Evolutionary conservation across 2,113 vertebrate genomes (phyloP).

Genomic region (Verasper variegatus): DNA sequence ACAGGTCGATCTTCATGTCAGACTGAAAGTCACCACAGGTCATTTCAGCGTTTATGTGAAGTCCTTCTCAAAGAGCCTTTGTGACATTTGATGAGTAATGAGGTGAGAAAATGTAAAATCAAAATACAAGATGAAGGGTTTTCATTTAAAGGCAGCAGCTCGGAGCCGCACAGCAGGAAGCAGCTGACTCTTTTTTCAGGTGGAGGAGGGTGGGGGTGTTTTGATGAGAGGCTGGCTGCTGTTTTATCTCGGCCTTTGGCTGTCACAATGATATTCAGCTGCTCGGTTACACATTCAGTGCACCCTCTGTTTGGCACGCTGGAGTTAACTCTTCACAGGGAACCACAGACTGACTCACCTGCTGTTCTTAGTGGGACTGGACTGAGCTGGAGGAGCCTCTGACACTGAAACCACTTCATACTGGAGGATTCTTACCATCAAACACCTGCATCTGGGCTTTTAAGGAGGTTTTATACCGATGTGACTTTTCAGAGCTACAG

Average conservation of each 20-base stretch:
- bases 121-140: not conserved
- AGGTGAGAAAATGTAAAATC: slow-evolving; percentile 12
- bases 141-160: slow-evolving; percentile 4
- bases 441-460: no score
- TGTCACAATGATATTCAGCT: slow-evolving; percentile 57
- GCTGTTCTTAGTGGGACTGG: not conserved
- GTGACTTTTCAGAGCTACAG: no score
- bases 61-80: not conserved
- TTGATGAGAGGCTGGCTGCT: slow-evolving; percentile 31
- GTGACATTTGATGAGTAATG: slow-evolving; percentile 20
- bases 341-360: not conserved
- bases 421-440: no score
- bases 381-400: no score
- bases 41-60: not conserved
- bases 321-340: slow-evolving; percentile 30
- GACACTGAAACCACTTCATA: no score
- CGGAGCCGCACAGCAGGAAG: not conserved
- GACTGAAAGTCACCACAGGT: slow-evolving; percentile 1
- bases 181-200: not conserved
- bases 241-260: slow-evolving; percentile 55
- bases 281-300: slow-evolving; percentile 62
- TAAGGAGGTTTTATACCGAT: no score
- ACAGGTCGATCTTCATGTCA: not conserved
- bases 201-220: not conserved
- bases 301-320: slow-evolving; percentile 46